These are phyloP conservation scores for Phalera bucephala DNA, from an alignment of 2,888 invertebrate species.

Conservation along the genomic window DNA sequence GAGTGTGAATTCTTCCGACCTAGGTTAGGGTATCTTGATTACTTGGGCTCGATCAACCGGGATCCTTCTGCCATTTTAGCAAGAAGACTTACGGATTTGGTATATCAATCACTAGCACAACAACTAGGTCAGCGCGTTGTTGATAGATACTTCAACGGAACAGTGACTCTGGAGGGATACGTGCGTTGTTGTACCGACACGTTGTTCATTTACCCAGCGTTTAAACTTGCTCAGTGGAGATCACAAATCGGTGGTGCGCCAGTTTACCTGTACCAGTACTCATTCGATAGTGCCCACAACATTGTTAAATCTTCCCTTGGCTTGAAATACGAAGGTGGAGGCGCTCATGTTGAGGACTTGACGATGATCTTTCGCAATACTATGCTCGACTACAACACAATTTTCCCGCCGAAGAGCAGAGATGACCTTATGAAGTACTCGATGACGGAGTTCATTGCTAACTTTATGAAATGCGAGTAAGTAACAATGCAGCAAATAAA, in stretches of 20 bases:
- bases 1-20: slow-evolving; percentile 22
- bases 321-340: slow-evolving; percentile 52
- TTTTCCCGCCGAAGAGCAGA: slow-evolving; percentile 14
- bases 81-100: slow-evolving; percentile 7
- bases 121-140: slow-evolving; percentile 6
- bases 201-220: slow-evolving; percentile 25
- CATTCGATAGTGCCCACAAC: slow-evolving; percentile 61
- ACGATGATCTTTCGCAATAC: slow-evolving; percentile 53
- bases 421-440: slow-evolving; percentile 30
- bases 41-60: slow-evolving; percentile 7
- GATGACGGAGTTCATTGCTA: slow-evolving; percentile 25
- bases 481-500: background rate
- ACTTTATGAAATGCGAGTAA: slow-evolving; percentile 32
- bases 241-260: slow-evolving; percentile 35
- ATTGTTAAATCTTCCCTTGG: slow-evolving; percentile 46
- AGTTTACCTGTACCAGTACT: slow-evolving; percentile 67
- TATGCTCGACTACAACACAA: slow-evolving; percentile 11
- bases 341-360: slow-evolving; percentile 67
- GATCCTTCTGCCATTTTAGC: slow-evolving; percentile 16
- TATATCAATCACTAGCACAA: slow-evolving; percentile 4
- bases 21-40: slow-evolving; percentile 10
- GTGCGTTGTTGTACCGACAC: slow-evolving; percentile 17
- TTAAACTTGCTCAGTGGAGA: slow-evolving; percentile 21
- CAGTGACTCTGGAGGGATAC: slow-evolving; percentile 16
- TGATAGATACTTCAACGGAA: slow-evolving; percentile 21